phyloP scores from a whole-genome alignment of 1,140 invertebrate genomes.

The Zophobas atratus region DNA sequence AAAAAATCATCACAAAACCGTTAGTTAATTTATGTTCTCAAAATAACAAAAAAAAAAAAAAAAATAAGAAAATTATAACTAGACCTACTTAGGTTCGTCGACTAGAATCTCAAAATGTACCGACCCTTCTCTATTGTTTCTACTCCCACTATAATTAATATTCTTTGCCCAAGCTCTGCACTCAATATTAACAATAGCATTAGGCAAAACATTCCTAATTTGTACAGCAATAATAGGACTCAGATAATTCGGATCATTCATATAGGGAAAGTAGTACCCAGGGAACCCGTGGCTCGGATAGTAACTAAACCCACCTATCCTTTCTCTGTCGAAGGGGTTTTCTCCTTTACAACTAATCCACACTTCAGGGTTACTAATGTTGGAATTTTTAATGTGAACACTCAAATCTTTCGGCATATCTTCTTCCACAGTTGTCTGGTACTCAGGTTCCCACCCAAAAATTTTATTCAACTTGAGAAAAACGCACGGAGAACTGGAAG shows the following conservation, averaged over 20 bases:
- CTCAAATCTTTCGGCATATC: slow-evolving; percentile 74
- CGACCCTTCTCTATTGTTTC: slow-evolving; percentile 81
- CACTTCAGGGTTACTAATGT: slow-evolving; percentile 71
- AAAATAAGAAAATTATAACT: no score
- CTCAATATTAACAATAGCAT: slow-evolving; percentile 84
- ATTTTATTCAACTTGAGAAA: slow-evolving; percentile 89
- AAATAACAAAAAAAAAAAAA: no score
- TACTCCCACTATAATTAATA: slow-evolving; percentile 78
- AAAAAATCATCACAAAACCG: no score
- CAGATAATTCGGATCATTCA: slow-evolving; percentile 82
- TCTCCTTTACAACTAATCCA: slow-evolving; percentile 90
- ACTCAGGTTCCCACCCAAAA: slow-evolving; percentile 82
- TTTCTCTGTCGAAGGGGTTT: slow-evolving; percentile 82
- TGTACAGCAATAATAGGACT: slow-evolving; percentile 90
- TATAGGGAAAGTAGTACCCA: slow-evolving; percentile 86
- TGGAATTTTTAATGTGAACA: slow-evolving; percentile 68
- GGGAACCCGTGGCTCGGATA: slow-evolving; percentile 81
- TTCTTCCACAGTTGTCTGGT: slow-evolving; percentile 73
- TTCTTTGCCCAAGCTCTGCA: slow-evolving; percentile 93
- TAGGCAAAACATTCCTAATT: slow-evolving; percentile 74
- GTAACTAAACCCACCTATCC: slow-evolving; percentile 78
- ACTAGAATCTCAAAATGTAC: slow-evolving; percentile 77
- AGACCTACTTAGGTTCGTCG: not conserved
- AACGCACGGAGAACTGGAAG: slow-evolving; percentile 79
- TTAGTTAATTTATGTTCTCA: no score